These are phyloP conservation scores for Chondrilla cf. caribensis DNA, from an alignment of 37 sponge, comb jelly and placozoan species.

Conservation along the genomic window DNA sequence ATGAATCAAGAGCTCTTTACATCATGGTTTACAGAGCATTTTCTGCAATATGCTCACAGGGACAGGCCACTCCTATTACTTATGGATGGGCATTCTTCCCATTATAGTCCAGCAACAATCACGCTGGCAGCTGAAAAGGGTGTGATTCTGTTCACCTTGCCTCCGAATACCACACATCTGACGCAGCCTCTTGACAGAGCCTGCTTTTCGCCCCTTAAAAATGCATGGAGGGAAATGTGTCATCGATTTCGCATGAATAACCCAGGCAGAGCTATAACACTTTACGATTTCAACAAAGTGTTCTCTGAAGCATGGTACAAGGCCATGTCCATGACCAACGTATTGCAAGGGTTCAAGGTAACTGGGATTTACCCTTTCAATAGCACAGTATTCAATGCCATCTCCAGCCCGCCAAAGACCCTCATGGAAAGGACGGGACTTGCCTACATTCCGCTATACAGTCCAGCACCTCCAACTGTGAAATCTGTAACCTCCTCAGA, in stretches of 20 bases:
- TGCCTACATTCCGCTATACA: conserved; percentile 3
- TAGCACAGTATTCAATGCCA: neutral
- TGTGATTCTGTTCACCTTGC: neutral
- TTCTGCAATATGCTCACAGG: conserved; percentile 23
- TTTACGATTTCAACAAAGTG: conserved; percentile 21
- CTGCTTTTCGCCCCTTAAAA: neutral
- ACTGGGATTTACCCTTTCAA: conserved; percentile 50
- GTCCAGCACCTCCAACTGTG: neutral
- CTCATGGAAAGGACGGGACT: conserved; percentile 1
- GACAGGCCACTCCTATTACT: conserved; percentile 12
- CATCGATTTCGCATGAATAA: conserved; percentile 8
- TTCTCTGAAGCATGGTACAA: conserved; percentile 40
- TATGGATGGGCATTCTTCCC: conserved; percentile 29
- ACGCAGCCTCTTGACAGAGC: conserved; percentile 20
- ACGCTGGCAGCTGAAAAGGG: conserved; percentile 21
- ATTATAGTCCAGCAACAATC: neutral
- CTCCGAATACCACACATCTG: conserved; percentile 32
- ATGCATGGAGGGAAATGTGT: neutral
- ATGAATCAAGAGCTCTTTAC: conserved; percentile 6
- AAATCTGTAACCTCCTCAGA: too few species aligned
- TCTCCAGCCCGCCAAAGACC: neutral
- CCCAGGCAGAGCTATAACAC: conserved; percentile 20
- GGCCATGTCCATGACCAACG: conserved; percentile 36
- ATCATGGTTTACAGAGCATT: conserved; percentile 12
- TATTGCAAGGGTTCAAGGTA: conserved; percentile 35